Evolutionary conservation across 2,797 vertebrate genomes (phyloP).

Genomic region (Leucoraja ocellata): DNA sequence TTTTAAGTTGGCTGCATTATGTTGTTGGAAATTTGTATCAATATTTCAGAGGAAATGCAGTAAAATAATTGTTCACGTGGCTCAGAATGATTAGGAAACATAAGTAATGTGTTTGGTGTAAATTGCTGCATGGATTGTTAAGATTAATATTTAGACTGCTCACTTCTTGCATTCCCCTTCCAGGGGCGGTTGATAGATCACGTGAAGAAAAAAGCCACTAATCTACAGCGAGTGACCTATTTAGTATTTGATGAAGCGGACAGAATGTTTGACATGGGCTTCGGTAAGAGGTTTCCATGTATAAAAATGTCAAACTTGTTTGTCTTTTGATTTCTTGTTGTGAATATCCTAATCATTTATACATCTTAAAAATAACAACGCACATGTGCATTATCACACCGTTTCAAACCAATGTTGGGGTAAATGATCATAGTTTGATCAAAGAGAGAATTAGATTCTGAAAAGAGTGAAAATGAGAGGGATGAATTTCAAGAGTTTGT

Average conservation of each 20-base stretch:
- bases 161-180: not conserved
- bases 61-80: not conserved
- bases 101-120: not conserved
- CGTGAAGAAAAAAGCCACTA: slow-evolving; percentile 97
- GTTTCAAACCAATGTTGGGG: too few species aligned
- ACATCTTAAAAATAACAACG: too few species aligned
- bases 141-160: not conserved
- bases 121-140: not conserved
- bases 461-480: too few species aligned
- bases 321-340: not conserved
- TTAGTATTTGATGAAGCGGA: slow-evolving; percentile 98
- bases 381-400: too few species aligned
- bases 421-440: too few species aligned
- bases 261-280: slow-evolving; percentile 99
- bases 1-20: not conserved
- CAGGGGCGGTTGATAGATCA: slow-evolving; percentile 97
- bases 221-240: slow-evolving; percentile 91
- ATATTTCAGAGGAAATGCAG: not conserved
- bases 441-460: too few species aligned
- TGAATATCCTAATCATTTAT: too few species aligned
- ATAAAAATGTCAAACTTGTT: not conserved
- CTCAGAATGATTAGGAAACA: not conserved
- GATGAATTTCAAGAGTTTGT: too few species aligned
- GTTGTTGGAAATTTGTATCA: not conserved
- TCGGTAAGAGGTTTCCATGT: slow-evolving; percentile 66